A percentile compares a stretch with the other conserved stretches of the same genome.
Evolutionary conservation across 2,888 invertebrate genomes (phyloP).

Genomic region (Pharmacophagus antenor): DNA sequence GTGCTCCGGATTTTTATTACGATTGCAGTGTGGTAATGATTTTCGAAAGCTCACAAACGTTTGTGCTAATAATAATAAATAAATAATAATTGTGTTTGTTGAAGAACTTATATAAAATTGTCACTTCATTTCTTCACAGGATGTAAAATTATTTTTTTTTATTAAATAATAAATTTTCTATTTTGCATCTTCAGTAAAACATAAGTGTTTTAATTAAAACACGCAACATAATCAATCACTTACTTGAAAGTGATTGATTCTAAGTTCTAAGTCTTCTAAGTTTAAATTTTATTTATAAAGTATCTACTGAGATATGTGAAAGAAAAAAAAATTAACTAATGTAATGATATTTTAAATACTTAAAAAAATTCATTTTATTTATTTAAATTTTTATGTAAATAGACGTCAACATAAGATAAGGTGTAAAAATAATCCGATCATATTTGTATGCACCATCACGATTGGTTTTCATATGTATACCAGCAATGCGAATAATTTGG

Average conservation of each 20-base stretch:
- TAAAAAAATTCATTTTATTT: not conserved
- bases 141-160: not conserved
- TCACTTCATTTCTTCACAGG: not conserved
- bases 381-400: not conserved
- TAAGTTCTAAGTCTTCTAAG: no score
- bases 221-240: no score
- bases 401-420: slow-evolving; percentile 10
- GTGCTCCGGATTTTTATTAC: slow-evolving; percentile 17
- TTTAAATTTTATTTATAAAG: no score
- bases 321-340: no score
- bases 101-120: no score
- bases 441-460: slow-evolving; percentile 28
- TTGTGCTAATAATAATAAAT: not conserved
- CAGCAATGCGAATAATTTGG: slow-evolving; percentile 3
- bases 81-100: no score
- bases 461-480: slow-evolving; percentile 15
- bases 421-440: slow-evolving; percentile 11
- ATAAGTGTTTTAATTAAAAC: no score
- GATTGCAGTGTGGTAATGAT: not conserved
- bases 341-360: not conserved
- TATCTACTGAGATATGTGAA: no score
- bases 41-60: not conserved
- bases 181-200: no score
- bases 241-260: no score
- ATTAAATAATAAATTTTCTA: no score